Evolutionary conservation across 1,140 invertebrate genomes (phyloP), one percentile per base, ranked within the genome.

Genomic region (Cydia fagiglandana): DNA sequence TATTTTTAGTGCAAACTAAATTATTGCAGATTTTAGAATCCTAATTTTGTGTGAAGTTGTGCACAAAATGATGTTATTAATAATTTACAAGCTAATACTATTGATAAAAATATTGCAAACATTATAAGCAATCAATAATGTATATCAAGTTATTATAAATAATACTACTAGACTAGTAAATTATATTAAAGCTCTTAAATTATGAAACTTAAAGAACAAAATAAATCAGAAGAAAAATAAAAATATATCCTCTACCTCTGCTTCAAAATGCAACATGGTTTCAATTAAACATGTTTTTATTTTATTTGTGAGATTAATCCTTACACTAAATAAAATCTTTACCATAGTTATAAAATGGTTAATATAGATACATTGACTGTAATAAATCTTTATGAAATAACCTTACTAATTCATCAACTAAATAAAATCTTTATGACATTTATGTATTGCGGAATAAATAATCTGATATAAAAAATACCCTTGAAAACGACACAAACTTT

Each of bases 181-280:
- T n/a, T 24, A 10, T n/a, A 12, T 61, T 61, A 61, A 61, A 61
- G 56, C 56, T 56, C 53, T 56, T 61, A 61, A 61, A 61, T 20
- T 61, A 20, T 9, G 17, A 61, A 61, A 61, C 1, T 61, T 7
- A 20, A 61, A 10, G 9, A 20, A 61, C 9, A 61, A 9, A 24
- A 17, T 56, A n/a, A 24, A 61, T 17, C 6, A 24, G 6, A 17
- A n/a, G n/a, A 53, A 17, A 53, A 53, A 53, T n/a, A 17, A n/a
- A 15, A n/a, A 17, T 2, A 7, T 12, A 53, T 53, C n/a, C n/a
- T n/a, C n/a, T n/a, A 53, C n/a, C 4, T 53, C n/a, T 17, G 15
- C 50, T 53, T 17, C n/a, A 53, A 53, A 50, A 53, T 53, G 50
- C 50, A 4, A 53, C n/a, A 53, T n/a, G n/a, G 6, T 17, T 53